Conservation (phyloP, 1,140 invertebrate genomes). For the Drosophila cardini region DNA sequence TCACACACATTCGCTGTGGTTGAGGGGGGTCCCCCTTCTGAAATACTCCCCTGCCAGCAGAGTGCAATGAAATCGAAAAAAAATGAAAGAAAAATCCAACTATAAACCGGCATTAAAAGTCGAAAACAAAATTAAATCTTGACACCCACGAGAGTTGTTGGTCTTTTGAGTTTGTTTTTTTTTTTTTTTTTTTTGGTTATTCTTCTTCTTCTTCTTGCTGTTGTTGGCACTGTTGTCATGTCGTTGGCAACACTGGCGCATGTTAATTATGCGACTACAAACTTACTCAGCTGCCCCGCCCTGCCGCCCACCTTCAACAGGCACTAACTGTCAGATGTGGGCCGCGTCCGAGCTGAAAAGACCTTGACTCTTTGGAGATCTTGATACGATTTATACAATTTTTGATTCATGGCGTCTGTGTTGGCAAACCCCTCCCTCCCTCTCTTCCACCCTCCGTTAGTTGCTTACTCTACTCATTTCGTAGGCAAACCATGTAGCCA, state of each 20-base stretch:
- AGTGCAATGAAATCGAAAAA: constrained; percentile 57
- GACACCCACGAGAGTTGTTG: constrained; percentile 60
- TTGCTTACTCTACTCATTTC: constrained; percentile 55
- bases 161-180: constrained; percentile 15
- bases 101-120: constrained; percentile 43
- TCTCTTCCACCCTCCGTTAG: background rate
- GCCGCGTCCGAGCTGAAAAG: constrained; percentile 65
- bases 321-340: constrained; percentile 60
- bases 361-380: constrained; percentile 79
- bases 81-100: constrained; percentile 34
- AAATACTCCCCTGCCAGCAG: constrained; percentile 12
- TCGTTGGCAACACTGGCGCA: constrained; percentile 74
- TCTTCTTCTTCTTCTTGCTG: constrained; percentile 30
- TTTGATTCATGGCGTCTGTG: constrained; percentile 75
- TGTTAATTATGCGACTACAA: constrained; percentile 73
- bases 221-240: constrained; percentile 49
- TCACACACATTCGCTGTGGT: constrained; percentile 23
- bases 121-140: constrained; percentile 41
- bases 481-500: constrained; percentile 73
- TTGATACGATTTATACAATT: constrained; percentile 79
- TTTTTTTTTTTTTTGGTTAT: constrained; percentile 9
- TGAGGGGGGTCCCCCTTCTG: constrained; percentile 2
- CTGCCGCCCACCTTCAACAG: constrained; percentile 6
- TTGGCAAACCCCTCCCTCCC: background rate
- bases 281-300: constrained; percentile 24